phyloP scores from a whole-genome alignment of 2,113 vertebrate species.

The Paradoxurus hermaphroditus region DNA sequence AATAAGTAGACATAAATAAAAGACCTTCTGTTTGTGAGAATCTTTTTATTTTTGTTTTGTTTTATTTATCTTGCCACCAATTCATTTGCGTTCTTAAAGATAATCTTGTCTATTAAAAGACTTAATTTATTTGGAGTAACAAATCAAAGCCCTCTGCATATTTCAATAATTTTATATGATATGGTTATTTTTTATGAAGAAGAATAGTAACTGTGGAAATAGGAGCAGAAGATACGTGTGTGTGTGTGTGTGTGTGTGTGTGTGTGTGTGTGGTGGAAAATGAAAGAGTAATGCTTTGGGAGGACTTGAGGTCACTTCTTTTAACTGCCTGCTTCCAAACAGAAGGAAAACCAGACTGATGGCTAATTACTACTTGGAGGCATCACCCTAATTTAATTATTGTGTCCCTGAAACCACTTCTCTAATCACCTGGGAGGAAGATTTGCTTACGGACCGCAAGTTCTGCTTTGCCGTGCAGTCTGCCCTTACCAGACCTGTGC shows the following conservation, averaged over 20 bases:
- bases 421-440: not conserved
- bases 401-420: not conserved
- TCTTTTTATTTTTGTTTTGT: not conserved
- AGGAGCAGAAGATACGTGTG: not conserved
- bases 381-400: not conserved
- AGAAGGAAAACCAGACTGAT: not conserved
- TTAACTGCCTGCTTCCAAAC: not conserved
- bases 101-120: conserved; percentile 18
- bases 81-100: conserved; percentile 45
- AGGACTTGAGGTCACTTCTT: not conserved
- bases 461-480: not conserved
- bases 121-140: conserved; percentile 2
- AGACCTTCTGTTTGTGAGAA: not conserved
- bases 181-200: not conserved
- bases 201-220: not conserved
- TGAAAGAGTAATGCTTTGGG: not conserved
- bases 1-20: not conserved
- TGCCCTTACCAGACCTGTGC: not conserved
- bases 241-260: too few species aligned
- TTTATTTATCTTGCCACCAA: not conserved
- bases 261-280: not conserved
- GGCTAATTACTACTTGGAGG: not conserved
- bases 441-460: not conserved
- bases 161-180: not conserved
- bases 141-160: not conserved